Percentiles rank a stretch among this genome's conserved stretches.
phyloP scores from a whole-genome alignment of 2,113 vertebrate genomes.

The Platysteira castanea region DNA sequence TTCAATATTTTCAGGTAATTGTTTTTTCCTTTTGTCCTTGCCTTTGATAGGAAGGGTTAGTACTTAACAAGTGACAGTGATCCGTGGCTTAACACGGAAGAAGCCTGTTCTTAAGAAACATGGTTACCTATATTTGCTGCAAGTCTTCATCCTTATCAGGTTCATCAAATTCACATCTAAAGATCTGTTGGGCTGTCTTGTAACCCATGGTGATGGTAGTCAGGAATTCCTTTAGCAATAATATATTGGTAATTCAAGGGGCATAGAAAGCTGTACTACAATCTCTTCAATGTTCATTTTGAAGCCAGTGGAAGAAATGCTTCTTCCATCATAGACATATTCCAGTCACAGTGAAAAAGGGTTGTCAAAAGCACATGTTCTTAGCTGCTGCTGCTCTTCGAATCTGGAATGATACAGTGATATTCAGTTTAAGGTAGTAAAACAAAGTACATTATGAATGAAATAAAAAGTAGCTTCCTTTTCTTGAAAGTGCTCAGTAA shows the following conservation, averaged over 20 bases:
- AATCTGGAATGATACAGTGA: not conserved
- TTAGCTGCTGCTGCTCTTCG: not conserved
- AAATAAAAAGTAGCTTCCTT: not conserved
- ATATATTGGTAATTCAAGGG: not conserved
- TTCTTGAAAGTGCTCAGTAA: not conserved
- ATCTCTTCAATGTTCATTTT: not conserved
- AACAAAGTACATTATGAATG: not conserved
- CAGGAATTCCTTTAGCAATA: not conserved
- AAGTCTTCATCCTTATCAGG: not conserved
- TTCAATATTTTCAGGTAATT: not conserved
- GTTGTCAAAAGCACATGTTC: not conserved
- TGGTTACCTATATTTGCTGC: not conserved
- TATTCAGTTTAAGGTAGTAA: not conserved
- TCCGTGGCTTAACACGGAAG: not conserved
- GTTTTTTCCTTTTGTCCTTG: not conserved
- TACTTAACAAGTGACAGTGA: not conserved
- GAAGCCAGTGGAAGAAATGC: not conserved
- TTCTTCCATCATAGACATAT: not conserved
- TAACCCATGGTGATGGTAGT: not conserved
- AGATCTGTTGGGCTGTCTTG: not conserved
- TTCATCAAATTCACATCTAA: not conserved
- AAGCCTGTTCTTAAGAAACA: not conserved
- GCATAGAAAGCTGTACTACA: not conserved
- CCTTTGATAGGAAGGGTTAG: not conserved
- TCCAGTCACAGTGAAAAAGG: not conserved